Evolutionary conservation across 2,888 invertebrate genomes (phyloP).

Genomic region (Lycophotia porphyrea): DNA sequence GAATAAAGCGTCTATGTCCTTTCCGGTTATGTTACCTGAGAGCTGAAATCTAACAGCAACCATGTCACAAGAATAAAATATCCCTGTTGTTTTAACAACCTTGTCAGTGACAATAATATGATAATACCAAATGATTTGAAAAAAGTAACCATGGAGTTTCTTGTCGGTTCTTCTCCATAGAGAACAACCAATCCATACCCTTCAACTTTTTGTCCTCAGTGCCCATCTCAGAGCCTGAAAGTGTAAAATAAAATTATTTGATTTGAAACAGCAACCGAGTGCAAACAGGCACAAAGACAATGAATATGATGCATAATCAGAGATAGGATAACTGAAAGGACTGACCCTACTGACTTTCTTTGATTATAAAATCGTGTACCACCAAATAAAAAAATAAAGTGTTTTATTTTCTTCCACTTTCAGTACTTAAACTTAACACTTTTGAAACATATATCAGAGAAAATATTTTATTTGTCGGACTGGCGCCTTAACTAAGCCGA

Average conservation of each 20-base stretch:
- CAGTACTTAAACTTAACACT: too few relatives aligned
- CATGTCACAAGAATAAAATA: not conserved
- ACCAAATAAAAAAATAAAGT: not conserved
- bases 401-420: not conserved
- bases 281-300: not conserved
- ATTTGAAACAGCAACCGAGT: not conserved
- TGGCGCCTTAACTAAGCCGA: not conserved
- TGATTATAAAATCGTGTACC: too few relatives aligned
- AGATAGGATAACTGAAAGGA: too few relatives aligned
- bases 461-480: not conserved
- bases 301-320: not conserved
- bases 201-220: too few relatives aligned
- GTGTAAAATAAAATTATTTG: too few relatives aligned
- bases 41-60: not conserved
- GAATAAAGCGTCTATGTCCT: not conserved
- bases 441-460: too few relatives aligned
- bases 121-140: too few relatives aligned
- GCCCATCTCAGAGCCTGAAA: too few relatives aligned
- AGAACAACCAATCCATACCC: too few relatives aligned
- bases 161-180: too few relatives aligned
- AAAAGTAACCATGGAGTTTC: too few relatives aligned
- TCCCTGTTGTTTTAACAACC: not conserved
- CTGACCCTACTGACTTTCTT: too few relatives aligned
- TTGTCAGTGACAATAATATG: not conserved
- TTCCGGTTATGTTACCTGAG: not conserved